Evolutionary conservation across 2,113 vertebrate species (phyloP).

Genomic region (Pelodiscus sinensis): DNA sequence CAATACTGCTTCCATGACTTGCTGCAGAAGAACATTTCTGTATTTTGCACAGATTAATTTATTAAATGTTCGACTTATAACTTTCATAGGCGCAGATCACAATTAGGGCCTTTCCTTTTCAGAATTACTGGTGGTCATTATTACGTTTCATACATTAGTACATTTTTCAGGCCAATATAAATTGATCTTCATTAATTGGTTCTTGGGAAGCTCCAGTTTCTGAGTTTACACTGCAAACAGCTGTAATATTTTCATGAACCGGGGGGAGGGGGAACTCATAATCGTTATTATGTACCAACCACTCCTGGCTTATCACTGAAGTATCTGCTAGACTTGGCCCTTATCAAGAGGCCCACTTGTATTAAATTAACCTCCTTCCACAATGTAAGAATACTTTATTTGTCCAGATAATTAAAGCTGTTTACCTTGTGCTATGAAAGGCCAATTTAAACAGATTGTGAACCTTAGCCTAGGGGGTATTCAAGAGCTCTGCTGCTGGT

Average conservation of each 20-base stretch:
- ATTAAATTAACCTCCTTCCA: constrained; percentile 47
- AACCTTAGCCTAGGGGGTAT: constrained; percentile 59
- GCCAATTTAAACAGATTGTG: constrained; percentile 65
- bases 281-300: constrained; percentile 31
- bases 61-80: background rate
- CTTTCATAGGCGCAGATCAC: background rate
- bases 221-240: constrained; percentile 28
- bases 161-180: constrained; percentile 15
- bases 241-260: constrained; percentile 52
- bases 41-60: constrained; percentile 33
- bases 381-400: constrained; percentile 59
- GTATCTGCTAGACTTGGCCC: constrained; percentile 15
- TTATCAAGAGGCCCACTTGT: constrained; percentile 54
- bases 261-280: constrained; percentile 21
- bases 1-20: constrained; percentile 18
- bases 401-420: constrained; percentile 60
- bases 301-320: constrained; percentile 22
- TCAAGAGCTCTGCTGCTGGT: constrained; percentile 54
- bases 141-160: background rate
- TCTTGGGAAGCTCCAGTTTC: constrained; percentile 29
- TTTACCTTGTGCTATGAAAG: constrained; percentile 57
- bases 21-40: background rate
- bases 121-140: background rate
- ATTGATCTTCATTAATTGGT: constrained; percentile 17
- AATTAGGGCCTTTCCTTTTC: background rate